Percentiles rank a stretch among this genome's conserved stretches.
phyloP scores from a whole-genome alignment of 2,888 invertebrate species.

The Cepaea hortensis region DNA sequence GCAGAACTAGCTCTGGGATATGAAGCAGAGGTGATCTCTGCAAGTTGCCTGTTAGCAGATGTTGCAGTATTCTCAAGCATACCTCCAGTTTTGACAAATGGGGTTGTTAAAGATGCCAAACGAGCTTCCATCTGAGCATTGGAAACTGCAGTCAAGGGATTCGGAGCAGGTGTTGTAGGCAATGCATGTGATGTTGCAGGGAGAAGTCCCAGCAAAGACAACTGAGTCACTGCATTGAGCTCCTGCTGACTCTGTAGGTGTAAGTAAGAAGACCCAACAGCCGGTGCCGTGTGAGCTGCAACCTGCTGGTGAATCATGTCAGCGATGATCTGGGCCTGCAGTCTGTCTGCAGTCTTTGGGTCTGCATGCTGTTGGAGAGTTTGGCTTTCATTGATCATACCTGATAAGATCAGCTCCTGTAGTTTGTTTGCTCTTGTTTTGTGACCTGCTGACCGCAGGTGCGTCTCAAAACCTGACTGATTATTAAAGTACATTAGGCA shows the following conservation, averaged over 20 bases:
- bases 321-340: slow-evolving; percentile 79
- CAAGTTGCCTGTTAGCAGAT: not conserved
- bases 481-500: slow-evolving; percentile 94
- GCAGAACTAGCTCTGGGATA: slow-evolving; percentile 6
- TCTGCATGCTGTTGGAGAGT: slow-evolving; percentile 88
- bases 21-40: not conserved
- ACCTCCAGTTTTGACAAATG: not conserved
- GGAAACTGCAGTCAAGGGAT: not conserved
- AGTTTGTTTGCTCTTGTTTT: slow-evolving; percentile 96
- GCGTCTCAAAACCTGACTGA: slow-evolving; percentile 95
- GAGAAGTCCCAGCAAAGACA: slow-evolving; percentile 28
- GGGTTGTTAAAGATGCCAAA: not conserved
- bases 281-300: slow-evolving; percentile 38
- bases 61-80: not conserved
- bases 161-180: slow-evolving; percentile 9
- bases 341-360: slow-evolving; percentile 32
- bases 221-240: slow-evolving; percentile 47
- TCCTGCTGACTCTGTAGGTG: slow-evolving; percentile 29
- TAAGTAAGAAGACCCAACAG: slow-evolving; percentile 29
- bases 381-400: slow-evolving; percentile 89
- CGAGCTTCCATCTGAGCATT: slow-evolving; percentile 21
- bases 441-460: slow-evolving; percentile 94
- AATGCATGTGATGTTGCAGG: slow-evolving; percentile 13
- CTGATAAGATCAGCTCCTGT: slow-evolving; percentile 90
- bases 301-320: slow-evolving; percentile 63